Evolutionary conservation across 53 echinoderm and acorn worm genomes (phyloP).

Genomic region (Glandiceps talaboti): DNA sequence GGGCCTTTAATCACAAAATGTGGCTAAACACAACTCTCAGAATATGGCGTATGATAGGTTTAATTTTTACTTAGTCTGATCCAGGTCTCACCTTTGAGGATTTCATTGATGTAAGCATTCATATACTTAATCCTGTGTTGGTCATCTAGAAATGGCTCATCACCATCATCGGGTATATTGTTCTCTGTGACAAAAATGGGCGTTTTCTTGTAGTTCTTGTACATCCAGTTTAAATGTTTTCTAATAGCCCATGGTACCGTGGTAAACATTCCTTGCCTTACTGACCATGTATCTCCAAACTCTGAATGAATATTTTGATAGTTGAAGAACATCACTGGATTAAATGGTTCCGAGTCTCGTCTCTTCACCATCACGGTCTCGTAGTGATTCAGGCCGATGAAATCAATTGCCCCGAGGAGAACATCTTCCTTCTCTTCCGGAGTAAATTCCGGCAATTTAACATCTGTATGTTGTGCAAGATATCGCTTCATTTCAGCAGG

Average conservation of each 20-base stretch:
- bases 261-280: conserved; percentile 20
- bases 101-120: conserved; percentile 73
- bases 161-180: conserved; percentile 51
- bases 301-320: conserved; percentile 41
- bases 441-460: conserved; percentile 69
- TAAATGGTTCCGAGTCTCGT: conserved; percentile 14
- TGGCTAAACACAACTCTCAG: too few relatives aligned
- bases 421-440: conserved; percentile 35
- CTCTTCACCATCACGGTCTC: conserved; percentile 35
- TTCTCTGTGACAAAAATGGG: conserved; percentile 91
- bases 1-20: too few relatives aligned
- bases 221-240: conserved; percentile 51
- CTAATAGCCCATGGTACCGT: conserved; percentile 83
- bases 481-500: conserved; percentile 79
- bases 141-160: conserved; percentile 52
- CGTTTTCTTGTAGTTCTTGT: conserved; percentile 37
- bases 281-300: conserved; percentile 50
- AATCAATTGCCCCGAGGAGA: conserved; percentile 47
- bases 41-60: too few relatives aligned
- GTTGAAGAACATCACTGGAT: conserved; percentile 47
- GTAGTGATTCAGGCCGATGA: conserved; percentile 87
- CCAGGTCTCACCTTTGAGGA: conserved; percentile 91
- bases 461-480: conserved; percentile 49
- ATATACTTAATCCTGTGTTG: conserved; percentile 53
- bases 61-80: too few relatives aligned